phyloP scores from a whole-genome alignment of 2,113 vertebrate species.

The Chloropsis hardwickii region DNA sequence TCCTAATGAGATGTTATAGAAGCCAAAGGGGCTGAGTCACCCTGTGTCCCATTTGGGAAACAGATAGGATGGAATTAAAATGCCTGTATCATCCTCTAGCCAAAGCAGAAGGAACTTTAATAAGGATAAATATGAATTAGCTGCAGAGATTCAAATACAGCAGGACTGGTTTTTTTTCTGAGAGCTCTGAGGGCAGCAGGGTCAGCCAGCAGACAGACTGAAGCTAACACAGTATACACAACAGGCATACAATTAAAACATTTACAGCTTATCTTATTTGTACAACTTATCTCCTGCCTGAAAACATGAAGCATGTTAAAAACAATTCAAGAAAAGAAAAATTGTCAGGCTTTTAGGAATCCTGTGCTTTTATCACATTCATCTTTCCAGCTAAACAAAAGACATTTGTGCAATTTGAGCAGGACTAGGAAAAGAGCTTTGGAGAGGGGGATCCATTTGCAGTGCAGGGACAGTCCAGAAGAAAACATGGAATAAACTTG shows the following conservation, averaged over 20 bases:
- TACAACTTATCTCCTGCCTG: background rate
- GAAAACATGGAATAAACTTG: background rate
- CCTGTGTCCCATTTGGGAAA: background rate
- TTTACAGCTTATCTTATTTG: background rate
- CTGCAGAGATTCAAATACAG: background rate
- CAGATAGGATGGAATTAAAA: background rate
- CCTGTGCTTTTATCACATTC: background rate
- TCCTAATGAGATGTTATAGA: background rate
- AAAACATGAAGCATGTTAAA: background rate
- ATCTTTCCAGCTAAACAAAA: background rate
- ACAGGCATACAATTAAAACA: background rate
- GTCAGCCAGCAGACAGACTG: background rate
- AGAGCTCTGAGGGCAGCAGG: background rate
- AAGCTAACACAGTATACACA: background rate
- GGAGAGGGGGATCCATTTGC: background rate
- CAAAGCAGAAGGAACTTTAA: background rate
- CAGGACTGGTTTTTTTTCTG: background rate
- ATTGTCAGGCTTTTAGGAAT: background rate
- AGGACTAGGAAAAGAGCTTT: background rate
- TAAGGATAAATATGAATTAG: background rate
- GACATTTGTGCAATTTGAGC: background rate
- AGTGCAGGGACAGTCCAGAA: background rate
- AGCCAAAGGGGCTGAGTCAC: background rate
- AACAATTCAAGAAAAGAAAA: background rate
- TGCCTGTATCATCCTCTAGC: background rate